Conservation (phyloP, 23 tunicate species). For the Trididemnum clinides region DNA sequence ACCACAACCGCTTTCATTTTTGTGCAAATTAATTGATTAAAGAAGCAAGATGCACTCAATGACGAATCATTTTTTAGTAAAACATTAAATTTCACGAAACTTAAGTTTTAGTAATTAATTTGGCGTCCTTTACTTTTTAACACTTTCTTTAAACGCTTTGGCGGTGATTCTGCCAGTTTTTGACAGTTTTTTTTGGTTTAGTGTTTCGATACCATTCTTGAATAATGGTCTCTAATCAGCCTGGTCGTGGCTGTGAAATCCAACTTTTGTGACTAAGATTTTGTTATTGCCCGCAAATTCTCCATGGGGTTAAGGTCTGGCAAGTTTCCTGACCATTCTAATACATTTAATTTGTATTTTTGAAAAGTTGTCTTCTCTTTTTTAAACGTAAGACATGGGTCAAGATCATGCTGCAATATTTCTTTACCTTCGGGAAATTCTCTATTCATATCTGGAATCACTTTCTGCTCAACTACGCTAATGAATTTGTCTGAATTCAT, state of each 20-base stretch:
- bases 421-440: conserved; percentile 7
- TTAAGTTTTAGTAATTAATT: conserved; percentile 2
- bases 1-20: no score
- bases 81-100: neutral
- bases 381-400: neutral
- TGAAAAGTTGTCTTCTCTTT: neutral
- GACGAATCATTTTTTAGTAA: neutral
- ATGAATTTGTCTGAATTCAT: conserved; percentile 6
- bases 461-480: neutral
- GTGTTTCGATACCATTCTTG: conserved; percentile 17
- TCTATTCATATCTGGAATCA: neutral
- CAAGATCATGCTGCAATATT: conserved; percentile 15
- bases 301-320: conserved; percentile 32
- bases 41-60: neutral
- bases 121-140: conserved; percentile 17
- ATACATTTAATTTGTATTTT: conserved; percentile 6
- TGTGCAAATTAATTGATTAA: no score
- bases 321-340: conserved; percentile 17
- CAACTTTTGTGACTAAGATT: conserved; percentile 9
- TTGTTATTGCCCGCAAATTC: conserved; percentile 22
- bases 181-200: conserved; percentile 7
- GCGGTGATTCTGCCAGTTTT: neutral
- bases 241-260: conserved; percentile 30
- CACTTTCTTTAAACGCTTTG: neutral
- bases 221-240: neutral